A percentile compares a stretch with the other conserved stretches of the same genome.
Conservation (phyloP, 64 coral and sea anemone species). For the Porites australiensis region DNA sequence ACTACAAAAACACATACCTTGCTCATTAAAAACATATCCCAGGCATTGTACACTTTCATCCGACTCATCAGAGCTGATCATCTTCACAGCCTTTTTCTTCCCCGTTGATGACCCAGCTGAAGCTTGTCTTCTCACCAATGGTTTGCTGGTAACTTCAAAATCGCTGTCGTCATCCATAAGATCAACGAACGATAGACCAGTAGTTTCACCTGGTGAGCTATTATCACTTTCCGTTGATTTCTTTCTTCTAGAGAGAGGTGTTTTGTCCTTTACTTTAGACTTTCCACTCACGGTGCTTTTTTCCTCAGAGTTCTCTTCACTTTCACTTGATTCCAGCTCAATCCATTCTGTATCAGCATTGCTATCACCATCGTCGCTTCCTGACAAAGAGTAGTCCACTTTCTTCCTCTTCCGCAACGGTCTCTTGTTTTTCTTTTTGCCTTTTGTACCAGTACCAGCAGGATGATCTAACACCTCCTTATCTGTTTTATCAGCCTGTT, state of each 20-base stretch:
- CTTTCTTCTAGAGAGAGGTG: conserved; percentile 1
- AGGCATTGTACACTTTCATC: conserved; percentile 48
- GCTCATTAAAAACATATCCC: background rate
- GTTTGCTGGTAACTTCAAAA: conserved; percentile 70
- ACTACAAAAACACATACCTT: background rate
- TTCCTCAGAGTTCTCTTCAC: conserved; percentile 9
- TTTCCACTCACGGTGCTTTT: background rate
- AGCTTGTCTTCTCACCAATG: conserved; percentile 19
- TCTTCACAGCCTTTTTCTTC: conserved; percentile 4
- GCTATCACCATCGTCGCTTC: background rate
- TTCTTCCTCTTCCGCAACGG: conserved; percentile 47
- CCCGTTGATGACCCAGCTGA: background rate
- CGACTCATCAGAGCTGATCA: conserved; percentile 68
- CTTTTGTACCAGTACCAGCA: background rate
- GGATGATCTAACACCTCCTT: background rate
- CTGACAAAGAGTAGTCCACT: conserved; percentile 47
- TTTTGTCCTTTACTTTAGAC: background rate
- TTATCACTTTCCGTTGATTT: background rate
- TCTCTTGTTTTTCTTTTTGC: conserved; percentile 5
- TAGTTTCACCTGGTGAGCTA: background rate
- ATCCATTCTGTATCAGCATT: conserved; percentile 29
- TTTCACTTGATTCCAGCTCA: conserved; percentile 11
- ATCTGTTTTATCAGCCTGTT: background rate
- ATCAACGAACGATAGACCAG: conserved; percentile 29
- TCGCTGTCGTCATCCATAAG: conserved; percentile 67